Evolutionary conservation across 2,113 vertebrate species (phyloP).

Genomic region (Oophaga pumilio): DNA sequence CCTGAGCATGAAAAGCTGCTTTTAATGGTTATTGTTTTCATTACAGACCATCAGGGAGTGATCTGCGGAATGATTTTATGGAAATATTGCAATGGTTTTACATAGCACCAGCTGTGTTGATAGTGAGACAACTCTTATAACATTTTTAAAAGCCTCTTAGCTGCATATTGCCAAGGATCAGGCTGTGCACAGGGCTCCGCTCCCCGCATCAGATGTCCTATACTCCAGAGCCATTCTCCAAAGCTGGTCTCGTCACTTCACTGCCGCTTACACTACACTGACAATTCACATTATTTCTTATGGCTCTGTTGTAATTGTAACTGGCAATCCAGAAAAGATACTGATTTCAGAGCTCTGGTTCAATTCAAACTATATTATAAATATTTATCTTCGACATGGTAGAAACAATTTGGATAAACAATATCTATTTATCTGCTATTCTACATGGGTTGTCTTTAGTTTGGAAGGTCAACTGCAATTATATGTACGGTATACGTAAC

Average conservation of each 20-base stretch:
- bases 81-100: conserved; percentile 58
- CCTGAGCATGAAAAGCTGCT: conserved; percentile 56
- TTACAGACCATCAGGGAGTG: conserved; percentile 59
- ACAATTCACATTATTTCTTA: conserved; percentile 40
- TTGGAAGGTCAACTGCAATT: no score
- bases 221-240: conserved; percentile 49
- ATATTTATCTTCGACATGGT: neutral
- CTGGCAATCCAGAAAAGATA: conserved; percentile 7
- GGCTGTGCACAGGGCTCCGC: conserved; percentile 51
- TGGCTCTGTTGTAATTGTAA: conserved; percentile 41
- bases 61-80: conserved; percentile 59
- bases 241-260: conserved; percentile 36
- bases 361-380: neutral
- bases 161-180: conserved; percentile 56
- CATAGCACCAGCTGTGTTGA: conserved; percentile 59
- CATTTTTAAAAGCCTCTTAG: conserved; percentile 59
- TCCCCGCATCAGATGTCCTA: conserved; percentile 46
- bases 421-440: neutral
- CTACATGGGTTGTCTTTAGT: no score
- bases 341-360: neutral
- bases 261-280: conserved; percentile 31
- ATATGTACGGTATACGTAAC: no score
- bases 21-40: conserved; percentile 60
- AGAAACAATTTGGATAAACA: conserved; percentile 1
- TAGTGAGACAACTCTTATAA: conserved; percentile 59